A percentile compares a stretch with the other conserved stretches of the same genome.
phyloP scores from a whole-genome alignment of 2,113 vertebrate genomes.

The Centrocercus urophasianus region DNA sequence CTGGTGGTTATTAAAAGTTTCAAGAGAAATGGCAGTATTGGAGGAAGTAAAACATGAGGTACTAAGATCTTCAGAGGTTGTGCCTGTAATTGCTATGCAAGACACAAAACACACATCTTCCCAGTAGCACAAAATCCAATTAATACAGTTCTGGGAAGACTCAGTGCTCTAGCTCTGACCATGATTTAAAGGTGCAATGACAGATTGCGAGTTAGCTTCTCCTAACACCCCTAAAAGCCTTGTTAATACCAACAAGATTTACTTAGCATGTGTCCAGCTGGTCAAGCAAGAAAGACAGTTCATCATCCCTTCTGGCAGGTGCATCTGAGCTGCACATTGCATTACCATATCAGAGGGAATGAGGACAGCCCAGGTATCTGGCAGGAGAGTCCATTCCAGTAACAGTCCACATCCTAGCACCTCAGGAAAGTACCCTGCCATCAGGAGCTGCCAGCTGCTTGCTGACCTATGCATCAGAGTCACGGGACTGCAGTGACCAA shows the following conservation, averaged over 20 bases:
- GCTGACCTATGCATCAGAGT: background rate
- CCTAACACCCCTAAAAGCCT: constrained; percentile 16
- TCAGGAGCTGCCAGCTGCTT: background rate
- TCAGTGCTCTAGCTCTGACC: background rate
- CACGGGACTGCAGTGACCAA: background rate
- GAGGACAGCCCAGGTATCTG: background rate
- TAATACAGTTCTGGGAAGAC: constrained; percentile 39
- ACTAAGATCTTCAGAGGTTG: background rate
- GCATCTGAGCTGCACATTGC: background rate
- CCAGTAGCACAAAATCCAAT: constrained; percentile 49
- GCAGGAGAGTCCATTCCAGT: background rate
- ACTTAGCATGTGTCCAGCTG: background rate
- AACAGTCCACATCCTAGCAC: background rate
- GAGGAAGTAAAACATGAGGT: background rate
- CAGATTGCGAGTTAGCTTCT: background rate
- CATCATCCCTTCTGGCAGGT: background rate
- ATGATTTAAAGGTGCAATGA: constrained; percentile 42
- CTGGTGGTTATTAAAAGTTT: constrained; percentile 28
- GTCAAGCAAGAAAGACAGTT: background rate
- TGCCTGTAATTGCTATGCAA: constrained; percentile 37
- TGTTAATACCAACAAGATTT: constrained; percentile 24
- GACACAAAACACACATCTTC: constrained; percentile 15
- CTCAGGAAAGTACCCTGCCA: background rate
- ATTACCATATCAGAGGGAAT: background rate
- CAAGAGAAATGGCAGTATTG: background rate